Evolutionary conservation across 1,140 invertebrate species (phyloP).

Genomic region (Tetramorium simillimum): DNA sequence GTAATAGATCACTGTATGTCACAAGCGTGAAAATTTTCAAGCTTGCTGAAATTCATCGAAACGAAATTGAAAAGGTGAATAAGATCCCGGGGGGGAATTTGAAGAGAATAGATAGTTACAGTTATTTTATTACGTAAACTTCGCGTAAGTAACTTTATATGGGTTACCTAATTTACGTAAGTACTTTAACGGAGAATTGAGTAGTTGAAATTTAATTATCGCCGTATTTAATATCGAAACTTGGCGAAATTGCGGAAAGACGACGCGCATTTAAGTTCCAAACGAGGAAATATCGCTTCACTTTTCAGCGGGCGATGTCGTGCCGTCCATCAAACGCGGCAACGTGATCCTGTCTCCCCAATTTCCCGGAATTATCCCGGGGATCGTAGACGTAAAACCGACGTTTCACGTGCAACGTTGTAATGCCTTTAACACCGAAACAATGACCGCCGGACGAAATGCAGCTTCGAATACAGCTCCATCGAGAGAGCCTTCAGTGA

Average conservation of each 20-base stretch:
- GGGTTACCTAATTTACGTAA: constrained; percentile 16
- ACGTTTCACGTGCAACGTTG: constrained; percentile 5
- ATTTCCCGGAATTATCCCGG: constrained; percentile 37
- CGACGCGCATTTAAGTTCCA: neutral
- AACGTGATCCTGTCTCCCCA: neutral
- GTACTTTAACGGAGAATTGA: constrained; percentile 20
- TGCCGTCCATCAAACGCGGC: neutral
- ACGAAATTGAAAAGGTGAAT: neutral
- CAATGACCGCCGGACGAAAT: constrained; percentile 31
- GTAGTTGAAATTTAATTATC: neutral
- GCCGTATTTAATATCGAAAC: constrained; percentile 22
- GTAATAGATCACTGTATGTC: neutral
- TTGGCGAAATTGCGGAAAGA: constrained; percentile 17
- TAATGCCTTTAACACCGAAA: constrained; percentile 46
- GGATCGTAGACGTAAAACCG: constrained; percentile 11
- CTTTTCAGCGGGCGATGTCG: neutral
- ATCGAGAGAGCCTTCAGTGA: constrained; percentile 23
- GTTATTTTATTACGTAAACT: constrained; percentile 40
- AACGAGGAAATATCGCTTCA: neutral
- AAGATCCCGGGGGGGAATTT: neutral
- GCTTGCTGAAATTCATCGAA: neutral
- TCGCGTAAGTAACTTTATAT: constrained; percentile 9
- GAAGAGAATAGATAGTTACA: neutral
- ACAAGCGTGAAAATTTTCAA: neutral
- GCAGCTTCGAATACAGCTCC: neutral